phyloP scores from a whole-genome alignment of 1,140 invertebrate genomes.

The Bathynomus jamesi region DNA sequence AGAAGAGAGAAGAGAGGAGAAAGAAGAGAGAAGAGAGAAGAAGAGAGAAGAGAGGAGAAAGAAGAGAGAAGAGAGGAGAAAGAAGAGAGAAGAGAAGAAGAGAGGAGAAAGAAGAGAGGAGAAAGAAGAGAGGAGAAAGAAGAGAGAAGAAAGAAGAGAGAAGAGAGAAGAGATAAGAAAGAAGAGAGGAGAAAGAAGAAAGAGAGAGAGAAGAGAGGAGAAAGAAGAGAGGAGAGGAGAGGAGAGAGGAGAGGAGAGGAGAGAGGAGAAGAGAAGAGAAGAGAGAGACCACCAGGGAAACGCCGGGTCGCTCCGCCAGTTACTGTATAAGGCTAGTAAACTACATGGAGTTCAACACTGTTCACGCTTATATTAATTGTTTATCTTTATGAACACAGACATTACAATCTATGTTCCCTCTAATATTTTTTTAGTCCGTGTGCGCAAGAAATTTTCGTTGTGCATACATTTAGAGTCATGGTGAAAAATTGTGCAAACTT shows the following conservation, averaged over 20 bases:
- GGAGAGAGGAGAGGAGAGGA: neutral
- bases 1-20: neutral
- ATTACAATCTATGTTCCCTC: too few species aligned
- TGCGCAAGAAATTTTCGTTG: too few species aligned
- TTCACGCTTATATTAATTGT: too few species aligned
- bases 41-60: neutral
- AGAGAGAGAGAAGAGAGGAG: neutral
- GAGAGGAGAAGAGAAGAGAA: neutral
- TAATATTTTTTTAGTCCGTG: too few species aligned
- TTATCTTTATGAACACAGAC: too few species aligned
- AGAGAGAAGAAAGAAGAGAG: neutral
- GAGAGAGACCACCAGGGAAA: neutral
- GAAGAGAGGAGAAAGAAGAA: neutral
- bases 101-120: neutral
- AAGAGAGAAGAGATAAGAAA: neutral
- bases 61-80: neutral
- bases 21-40: neutral
- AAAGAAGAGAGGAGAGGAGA: neutral
- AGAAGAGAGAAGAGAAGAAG: neutral
- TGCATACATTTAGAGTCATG: too few species aligned
- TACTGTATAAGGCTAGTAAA: too few species aligned
- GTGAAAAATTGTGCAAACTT: too few species aligned
- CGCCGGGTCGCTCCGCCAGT: too few species aligned
- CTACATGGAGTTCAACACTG: too few species aligned
- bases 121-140: neutral